These are phyloP conservation scores for Turritopsis dohrnii DNA, from an alignment of 30 jellyfish, hydroid and myxozoan species.

Conservation along the genomic window DNA sequence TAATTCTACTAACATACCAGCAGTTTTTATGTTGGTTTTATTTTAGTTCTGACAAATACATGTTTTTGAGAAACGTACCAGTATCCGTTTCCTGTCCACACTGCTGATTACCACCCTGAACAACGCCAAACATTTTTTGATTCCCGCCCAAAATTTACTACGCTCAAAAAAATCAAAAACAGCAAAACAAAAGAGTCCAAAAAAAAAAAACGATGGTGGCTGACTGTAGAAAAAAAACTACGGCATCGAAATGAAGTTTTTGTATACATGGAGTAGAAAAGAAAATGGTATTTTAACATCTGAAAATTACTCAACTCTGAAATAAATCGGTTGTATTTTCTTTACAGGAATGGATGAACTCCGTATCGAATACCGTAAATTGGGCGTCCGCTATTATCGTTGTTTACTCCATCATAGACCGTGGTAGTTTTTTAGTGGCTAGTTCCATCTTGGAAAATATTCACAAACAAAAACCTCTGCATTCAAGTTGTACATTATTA, in stretches of 20 bases:
- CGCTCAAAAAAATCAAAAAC: not conserved
- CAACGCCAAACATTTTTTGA: no score
- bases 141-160: no score
- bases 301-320: no score
- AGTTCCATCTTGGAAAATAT: slow-evolving; percentile 46
- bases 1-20: not conserved
- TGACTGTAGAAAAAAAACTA: no score
- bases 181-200: no score
- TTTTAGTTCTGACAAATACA: not conserved
- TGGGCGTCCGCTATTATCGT: slow-evolving; percentile 82
- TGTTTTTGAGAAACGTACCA: not conserved
- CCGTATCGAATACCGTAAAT: slow-evolving; percentile 43
- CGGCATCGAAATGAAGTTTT: no score
- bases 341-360: slow-evolving; percentile 63
- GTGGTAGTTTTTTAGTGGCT: slow-evolving; percentile 65
- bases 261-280: no score
- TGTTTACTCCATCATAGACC: slow-evolving; percentile 72
- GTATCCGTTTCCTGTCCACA: no score
- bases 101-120: no score
- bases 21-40: not conserved
- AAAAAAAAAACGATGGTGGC: no score
- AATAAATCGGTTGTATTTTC: not conserved
- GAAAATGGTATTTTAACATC: no score
- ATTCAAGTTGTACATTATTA: slow-evolving; percentile 53
- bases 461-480: slow-evolving; percentile 55